These are phyloP conservation scores for Parnassius apollo DNA, from an alignment of 2,888 invertebrate species.

Conservation along the genomic window DNA sequence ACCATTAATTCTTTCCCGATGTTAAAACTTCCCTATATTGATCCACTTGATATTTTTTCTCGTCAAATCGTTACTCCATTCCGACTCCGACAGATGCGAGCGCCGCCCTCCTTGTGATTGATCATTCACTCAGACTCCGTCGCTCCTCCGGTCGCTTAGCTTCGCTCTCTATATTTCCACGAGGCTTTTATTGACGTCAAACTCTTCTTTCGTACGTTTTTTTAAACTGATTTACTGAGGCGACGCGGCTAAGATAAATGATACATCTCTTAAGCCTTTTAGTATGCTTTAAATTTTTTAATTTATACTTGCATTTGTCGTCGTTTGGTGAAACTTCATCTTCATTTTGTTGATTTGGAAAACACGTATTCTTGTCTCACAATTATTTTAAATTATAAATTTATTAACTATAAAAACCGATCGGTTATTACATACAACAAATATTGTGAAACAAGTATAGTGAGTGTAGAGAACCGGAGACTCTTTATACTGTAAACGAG, in stretches of 20 bases:
- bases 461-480: no score
- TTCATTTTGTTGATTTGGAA: no score
- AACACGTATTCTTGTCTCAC: no score
- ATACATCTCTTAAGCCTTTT: conserved; percentile 3
- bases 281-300: neutral
- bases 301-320: no score
- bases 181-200: conserved; percentile 2
- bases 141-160: neutral
- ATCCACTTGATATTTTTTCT: conserved; percentile 5
- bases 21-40: conserved; percentile 5
- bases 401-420: no score
- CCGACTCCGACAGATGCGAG: neutral
- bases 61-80: conserved; percentile 4
- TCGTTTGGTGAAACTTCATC: no score
- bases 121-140: conserved; percentile 5
- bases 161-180: conserved; percentile 4
- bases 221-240: conserved; percentile 4
- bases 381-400: no score
- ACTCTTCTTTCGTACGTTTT: conserved; percentile 2
- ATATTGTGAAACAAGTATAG: no score
- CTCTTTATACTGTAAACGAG: no score
- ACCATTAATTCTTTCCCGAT: neutral
- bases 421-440: no score
- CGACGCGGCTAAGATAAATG: conserved; percentile 2
- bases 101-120: neutral